phyloP scores from a whole-genome alignment of 2,888 invertebrate species.

The Drosophila cognata region DNA sequence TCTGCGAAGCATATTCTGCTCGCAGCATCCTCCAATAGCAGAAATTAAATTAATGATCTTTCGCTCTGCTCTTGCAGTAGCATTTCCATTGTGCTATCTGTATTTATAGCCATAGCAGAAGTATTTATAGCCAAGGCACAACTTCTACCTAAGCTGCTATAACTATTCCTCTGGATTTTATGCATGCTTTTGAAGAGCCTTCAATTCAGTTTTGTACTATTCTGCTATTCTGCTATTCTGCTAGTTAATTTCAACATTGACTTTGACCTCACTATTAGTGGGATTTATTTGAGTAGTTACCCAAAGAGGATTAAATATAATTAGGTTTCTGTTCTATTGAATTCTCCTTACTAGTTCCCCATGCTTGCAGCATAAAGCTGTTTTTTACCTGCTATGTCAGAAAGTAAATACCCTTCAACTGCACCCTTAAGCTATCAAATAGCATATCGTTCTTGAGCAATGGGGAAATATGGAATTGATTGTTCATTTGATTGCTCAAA shows the following conservation, averaged over 20 bases:
- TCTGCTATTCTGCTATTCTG: not conserved
- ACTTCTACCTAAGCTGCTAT: not conserved
- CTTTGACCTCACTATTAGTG: not conserved
- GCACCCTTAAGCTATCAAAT: not conserved
- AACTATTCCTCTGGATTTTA: not conserved
- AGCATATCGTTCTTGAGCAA: not conserved
- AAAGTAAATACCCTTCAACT: not conserved
- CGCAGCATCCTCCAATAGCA: not conserved
- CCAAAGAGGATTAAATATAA: not conserved
- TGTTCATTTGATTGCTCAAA: conserved; percentile 35
- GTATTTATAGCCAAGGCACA: no score
- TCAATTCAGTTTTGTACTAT: not conserved
- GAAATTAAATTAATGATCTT: not conserved
- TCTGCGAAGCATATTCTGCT: not conserved
- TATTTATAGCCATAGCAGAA: no score
- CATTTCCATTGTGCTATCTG: not conserved
- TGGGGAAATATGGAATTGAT: not conserved
- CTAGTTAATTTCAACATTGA: not conserved
- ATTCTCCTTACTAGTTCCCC: not conserved
- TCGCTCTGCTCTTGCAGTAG: not conserved
- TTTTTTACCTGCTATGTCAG: not conserved
- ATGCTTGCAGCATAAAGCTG: not conserved
- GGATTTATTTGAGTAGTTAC: not conserved
- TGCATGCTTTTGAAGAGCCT: not conserved
- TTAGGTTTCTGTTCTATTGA: not conserved